phyloP scores from a whole-genome alignment of 2,888 invertebrate genomes.

The Macrosiphum euphorbiae region DNA sequence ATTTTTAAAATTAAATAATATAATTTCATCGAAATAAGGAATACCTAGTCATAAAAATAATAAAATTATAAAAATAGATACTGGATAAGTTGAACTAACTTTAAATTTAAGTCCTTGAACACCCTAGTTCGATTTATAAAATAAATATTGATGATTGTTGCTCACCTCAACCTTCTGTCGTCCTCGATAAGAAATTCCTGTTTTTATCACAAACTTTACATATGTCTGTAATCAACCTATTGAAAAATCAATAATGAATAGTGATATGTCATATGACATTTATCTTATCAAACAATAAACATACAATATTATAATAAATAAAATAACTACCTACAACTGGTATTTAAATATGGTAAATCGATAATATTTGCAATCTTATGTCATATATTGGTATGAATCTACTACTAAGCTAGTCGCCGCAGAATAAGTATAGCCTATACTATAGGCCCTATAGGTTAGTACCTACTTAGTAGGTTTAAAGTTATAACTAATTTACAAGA shows the following conservation, averaged over 20 bases:
- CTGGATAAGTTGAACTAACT: not conserved
- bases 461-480: too few species aligned
- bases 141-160: not conserved
- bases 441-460: too few species aligned
- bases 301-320: not conserved
- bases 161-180: constrained; percentile 45
- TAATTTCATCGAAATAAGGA: not conserved
- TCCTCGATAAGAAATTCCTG: constrained; percentile 39
- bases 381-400: not conserved
- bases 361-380: not conserved
- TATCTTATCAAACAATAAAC: not conserved
- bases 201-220: not conserved
- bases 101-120: not conserved
- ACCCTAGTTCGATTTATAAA: not conserved
- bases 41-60: not conserved
- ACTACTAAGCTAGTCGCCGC: not conserved
- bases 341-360: not conserved
- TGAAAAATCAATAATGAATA: not conserved
- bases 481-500: too few species aligned
- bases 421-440: too few species aligned
- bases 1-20: not conserved
- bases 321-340: not conserved
- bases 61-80: not conserved
- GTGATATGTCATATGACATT: not conserved
- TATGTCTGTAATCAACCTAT: not conserved